Percentiles rank a stretch among this genome's conserved stretches.
Evolutionary conservation across 2,113 vertebrate genomes (phyloP).

Genomic region (Percina caprodes): DNA sequence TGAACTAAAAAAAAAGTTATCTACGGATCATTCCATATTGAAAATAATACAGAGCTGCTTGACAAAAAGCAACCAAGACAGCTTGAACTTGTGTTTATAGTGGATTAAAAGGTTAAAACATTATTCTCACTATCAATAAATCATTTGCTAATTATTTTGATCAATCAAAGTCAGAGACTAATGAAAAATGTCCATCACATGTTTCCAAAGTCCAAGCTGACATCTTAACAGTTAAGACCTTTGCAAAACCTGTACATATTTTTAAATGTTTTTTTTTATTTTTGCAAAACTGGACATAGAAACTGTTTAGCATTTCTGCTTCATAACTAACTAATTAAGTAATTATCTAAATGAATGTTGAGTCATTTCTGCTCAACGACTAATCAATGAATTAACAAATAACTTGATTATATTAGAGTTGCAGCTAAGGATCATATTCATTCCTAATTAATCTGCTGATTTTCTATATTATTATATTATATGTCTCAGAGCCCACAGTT

Average conservation of each 20-base stretch:
- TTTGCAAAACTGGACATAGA: background rate
- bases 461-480: too few species aligned
- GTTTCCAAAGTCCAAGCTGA: background rate
- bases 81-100: background rate
- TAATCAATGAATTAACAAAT: background rate
- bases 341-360: background rate
- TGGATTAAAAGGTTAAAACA: background rate
- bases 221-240: background rate
- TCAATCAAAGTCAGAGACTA: background rate
- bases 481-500: background rate
- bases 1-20: too few species aligned
- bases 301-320: background rate
- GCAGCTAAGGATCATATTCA: background rate
- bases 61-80: background rate
- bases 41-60: too few species aligned
- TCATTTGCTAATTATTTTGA: background rate
- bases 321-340: background rate
- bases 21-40: too few species aligned
- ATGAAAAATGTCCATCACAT: background rate
- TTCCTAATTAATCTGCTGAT: background rate
- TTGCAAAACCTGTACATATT: too few species aligned
- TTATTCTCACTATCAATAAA: background rate
- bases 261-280: too few species aligned
- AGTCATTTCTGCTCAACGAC: background rate
- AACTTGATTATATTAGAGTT: background rate